Conservation (phyloP, 2,888 invertebrate species). For the Siphlonurus alternatus region DNA sequence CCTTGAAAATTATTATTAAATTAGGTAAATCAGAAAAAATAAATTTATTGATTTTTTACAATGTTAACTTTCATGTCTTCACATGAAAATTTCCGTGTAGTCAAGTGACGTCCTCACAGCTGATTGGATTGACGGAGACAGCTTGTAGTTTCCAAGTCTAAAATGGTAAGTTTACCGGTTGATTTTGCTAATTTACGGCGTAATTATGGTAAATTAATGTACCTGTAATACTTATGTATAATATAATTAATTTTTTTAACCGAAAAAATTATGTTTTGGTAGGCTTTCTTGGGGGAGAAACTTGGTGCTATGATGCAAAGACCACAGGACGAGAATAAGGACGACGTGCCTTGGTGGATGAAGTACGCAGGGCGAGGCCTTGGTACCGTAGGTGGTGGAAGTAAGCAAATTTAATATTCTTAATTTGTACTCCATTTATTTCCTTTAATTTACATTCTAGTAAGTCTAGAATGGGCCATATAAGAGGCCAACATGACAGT, state of each 20-base stretch:
- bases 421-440: background rate
- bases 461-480: no score
- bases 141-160: background rate
- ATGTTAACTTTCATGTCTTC: background rate
- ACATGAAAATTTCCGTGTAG: background rate
- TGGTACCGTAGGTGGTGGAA: conserved; percentile 67
- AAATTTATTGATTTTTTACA: background rate
- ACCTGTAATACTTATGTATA: background rate
- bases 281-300: conserved; percentile 55
- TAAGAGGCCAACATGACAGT: no score
- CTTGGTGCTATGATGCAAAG: conserved; percentile 61
- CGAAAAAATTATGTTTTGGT: background rate
- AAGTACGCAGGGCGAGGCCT: conserved; percentile 69
- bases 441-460: no score
- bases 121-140: background rate
- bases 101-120: background rate
- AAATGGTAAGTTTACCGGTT: background rate
- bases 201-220: background rate
- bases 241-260: background rate
- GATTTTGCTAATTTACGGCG: background rate
- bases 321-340: conserved; percentile 61
- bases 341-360: conserved; percentile 79
- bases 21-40: background rate
- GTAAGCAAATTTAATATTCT: conserved; percentile 43
- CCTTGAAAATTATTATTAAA: no score